Evolutionary conservation across 2,888 invertebrate species (phyloP).

Genomic region (Tachystola acroxantha): DNA sequence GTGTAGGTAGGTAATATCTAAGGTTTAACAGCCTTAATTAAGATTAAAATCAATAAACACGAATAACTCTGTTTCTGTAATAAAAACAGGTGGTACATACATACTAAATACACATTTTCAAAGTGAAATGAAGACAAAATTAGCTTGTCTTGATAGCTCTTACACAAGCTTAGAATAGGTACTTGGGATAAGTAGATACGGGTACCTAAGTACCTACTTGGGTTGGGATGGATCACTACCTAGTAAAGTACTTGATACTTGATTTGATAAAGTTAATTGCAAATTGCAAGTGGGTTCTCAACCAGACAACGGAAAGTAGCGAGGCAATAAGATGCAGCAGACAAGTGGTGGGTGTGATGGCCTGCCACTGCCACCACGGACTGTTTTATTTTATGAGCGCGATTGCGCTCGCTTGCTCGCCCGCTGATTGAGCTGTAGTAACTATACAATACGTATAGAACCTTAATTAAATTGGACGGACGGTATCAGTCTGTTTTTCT

Average conservation of each 20-base stretch:
- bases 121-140: too few species aligned
- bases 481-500: constrained; percentile 4
- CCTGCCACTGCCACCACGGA: constrained; percentile 16
- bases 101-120: too few species aligned
- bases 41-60: too few species aligned
- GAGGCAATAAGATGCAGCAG: constrained; percentile 13
- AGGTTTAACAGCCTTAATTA: too few species aligned
- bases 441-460: constrained; percentile 36
- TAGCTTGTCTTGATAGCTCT: too few species aligned
- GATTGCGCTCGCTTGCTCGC: constrained; percentile 24
- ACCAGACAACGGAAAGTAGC: constrained; percentile 13
- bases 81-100: too few species aligned
- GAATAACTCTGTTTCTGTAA: too few species aligned
- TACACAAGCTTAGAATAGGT: too few species aligned
- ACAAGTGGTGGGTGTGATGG: constrained; percentile 21
- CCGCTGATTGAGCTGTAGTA: constrained; percentile 29
- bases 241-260: background rate
- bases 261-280: constrained; percentile 23
- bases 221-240: too few species aligned
- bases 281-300: constrained; percentile 21
- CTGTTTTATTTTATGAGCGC: constrained; percentile 45
- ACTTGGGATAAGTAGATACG: too few species aligned
- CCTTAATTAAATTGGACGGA: constrained; percentile 39
- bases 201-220: too few species aligned
- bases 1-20: too few species aligned